Base-by-base conservation (phyloP, 2,888 invertebrate genomes). In the Caenorhabditis doughertyi region DNA sequence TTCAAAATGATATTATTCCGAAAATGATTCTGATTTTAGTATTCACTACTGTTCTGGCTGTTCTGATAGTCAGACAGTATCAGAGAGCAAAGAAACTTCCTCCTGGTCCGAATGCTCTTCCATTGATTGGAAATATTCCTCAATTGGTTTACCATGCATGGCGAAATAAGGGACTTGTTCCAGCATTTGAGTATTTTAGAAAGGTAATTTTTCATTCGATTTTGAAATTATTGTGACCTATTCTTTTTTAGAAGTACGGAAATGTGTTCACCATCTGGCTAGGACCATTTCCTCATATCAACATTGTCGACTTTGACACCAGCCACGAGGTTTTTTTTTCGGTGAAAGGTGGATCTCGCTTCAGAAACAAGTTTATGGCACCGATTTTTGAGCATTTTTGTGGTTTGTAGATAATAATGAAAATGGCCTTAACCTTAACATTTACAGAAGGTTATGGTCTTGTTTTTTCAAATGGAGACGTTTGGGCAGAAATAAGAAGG, bases 261-360 rank as follows among this genome's bases (percentile, higher is more conserved):
- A 44, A 76, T 32, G 76, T 81, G 0, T 83, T 79, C 60, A 83
- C 83, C 2, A 5, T 83, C 2, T 83, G 83, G 83, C n/a, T 83
- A 3, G 83, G 83, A 16, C 83, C 83, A 5, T 18, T 74, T 23
- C 70, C 79, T 5, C 71, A 72, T 58, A 74, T 83, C n/a, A 77
- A 65, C 58, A 79, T 83, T 29, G 29, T 51, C 4, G 79, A 83
- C 51, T 79, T 51, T 47, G 83, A 83, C 13, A 73, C 60, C 0
- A 27, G 51, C 16, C 56, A 79, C 3, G 79, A 83, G 29, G 68
- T 70, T 1, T 72, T 83, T 44, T n/a, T n/a, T n/a, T n/a, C n/a
- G n/a, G 79, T 83, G 39, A 83, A 83, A 23, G 56, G 79, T 18
- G 83, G 79, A 9, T 65, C 49, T 51, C 64, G 70, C 13, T 74